A percentile compares a stretch with the other conserved stretches of the same genome.
Conservation (phyloP, 2,797 vertebrate species). For the Artibeus lituratus region DNA sequence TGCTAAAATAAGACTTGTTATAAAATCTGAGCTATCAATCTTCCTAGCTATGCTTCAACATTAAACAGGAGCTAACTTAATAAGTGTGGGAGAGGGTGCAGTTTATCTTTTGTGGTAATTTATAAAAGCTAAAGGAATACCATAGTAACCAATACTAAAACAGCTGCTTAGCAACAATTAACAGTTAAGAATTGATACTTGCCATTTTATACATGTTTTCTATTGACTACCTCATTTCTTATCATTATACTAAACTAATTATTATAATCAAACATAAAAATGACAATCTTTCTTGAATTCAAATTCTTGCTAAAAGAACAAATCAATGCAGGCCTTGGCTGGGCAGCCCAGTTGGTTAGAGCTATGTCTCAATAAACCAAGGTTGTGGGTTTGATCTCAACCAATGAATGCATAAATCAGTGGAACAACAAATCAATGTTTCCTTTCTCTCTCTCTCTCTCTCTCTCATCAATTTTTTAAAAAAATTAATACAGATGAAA, state of each 20-base stretch:
- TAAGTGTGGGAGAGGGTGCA: accelerated
- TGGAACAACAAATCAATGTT: not conserved
- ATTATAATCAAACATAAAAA: not conserved
- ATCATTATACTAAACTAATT: conserved; percentile 5
- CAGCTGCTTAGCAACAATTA: conserved; percentile 20
- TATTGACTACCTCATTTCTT: not conserved
- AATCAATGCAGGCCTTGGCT: not conserved
- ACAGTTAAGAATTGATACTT: not conserved
- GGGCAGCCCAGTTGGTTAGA: not conserved
- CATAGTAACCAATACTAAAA: not conserved
- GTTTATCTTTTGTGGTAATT: not conserved
- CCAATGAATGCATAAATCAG: not conserved
- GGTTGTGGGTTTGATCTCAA: not conserved
- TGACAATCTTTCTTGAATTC: not conserved
- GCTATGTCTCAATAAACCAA: not conserved
- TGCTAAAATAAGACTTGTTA: not conserved
- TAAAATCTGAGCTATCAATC: conserved; percentile 37
- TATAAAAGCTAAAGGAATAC: not conserved
- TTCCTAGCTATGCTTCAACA: not conserved
- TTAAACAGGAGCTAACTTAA: not conserved
- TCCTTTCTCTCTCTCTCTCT: not conserved
- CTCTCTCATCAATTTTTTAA: not conserved
- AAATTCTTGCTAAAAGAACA: not conserved
- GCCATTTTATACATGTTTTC: not conserved
- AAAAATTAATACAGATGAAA: not conserved